Conservation (phyloP, 1,140 invertebrate species). For the Agraylea sexmaculata region DNA sequence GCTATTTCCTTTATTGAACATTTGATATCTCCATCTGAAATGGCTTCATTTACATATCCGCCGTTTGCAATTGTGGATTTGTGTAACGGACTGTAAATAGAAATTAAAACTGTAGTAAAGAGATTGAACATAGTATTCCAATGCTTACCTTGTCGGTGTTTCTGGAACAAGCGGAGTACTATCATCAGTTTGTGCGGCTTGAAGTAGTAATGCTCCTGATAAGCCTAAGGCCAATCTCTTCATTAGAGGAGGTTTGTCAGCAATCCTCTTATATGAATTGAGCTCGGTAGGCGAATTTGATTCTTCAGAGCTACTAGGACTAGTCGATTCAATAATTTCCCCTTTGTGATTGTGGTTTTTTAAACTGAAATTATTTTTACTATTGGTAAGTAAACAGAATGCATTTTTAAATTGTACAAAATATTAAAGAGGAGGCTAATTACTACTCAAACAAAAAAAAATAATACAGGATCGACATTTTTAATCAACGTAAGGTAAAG, state of each 20-base stretch:
- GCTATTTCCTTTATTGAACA: constrained; percentile 17
- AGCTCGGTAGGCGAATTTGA: constrained; percentile 80
- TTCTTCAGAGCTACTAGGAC: constrained; percentile 70
- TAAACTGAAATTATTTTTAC: constrained; percentile 22
- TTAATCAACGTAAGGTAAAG: too few species aligned
- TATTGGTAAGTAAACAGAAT: too few species aligned
- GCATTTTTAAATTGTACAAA: too few species aligned
- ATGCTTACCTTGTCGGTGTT: constrained; percentile 39
- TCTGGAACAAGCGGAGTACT: constrained; percentile 38
- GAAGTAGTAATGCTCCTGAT: constrained; percentile 38
- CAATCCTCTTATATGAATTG: constrained; percentile 69
- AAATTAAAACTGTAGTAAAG: constrained; percentile 4
- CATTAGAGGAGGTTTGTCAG: constrained; percentile 72
- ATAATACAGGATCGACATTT: too few species aligned
- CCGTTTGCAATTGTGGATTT: constrained; percentile 49
- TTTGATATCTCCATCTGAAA: constrained; percentile 41
- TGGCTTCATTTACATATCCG: constrained; percentile 66
- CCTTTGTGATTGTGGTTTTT: constrained; percentile 36
- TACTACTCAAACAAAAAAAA: too few species aligned
- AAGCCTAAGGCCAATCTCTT: constrained; percentile 62
- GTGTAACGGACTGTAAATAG: constrained; percentile 42
- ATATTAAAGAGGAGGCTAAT: too few species aligned
- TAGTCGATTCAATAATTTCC: constrained; percentile 38
- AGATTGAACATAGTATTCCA: too few species aligned
- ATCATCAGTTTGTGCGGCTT: constrained; percentile 34